A percentile compares a stretch with the other conserved stretches of the same genome.
Evolutionary conservation across 35 echinoderm and acorn worm species (phyloP).

Genomic region (Apostichopus parvimensis): DNA sequence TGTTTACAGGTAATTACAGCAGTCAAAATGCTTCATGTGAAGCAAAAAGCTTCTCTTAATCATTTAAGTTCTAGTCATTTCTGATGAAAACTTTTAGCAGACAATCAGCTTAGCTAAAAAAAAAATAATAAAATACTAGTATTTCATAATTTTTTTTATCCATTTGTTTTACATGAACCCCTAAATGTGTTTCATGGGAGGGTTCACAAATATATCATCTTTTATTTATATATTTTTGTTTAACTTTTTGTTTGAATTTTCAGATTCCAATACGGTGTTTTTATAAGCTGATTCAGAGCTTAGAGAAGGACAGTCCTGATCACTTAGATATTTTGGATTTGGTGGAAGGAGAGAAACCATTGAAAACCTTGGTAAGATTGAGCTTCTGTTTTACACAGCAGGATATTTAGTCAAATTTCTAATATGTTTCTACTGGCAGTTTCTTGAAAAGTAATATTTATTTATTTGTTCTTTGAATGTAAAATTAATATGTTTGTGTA

Average conservation of each 20-base stretch:
- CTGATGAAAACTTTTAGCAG: no score
- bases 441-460: not conserved
- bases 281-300: constrained; percentile 77
- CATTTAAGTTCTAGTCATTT: no score
- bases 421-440: no score
- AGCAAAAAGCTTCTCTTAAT: no score
- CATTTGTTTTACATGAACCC: no score
- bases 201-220: not conserved
- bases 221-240: no score
- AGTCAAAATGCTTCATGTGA: no score
- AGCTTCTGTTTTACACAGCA: not conserved
- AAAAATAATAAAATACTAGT: no score
- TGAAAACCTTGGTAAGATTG: constrained; percentile 94
- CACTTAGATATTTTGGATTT: constrained; percentile 86
- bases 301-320: constrained; percentile 92
- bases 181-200: not conserved
- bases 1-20: no score
- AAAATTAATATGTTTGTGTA: no score
- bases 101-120: not conserved
- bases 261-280: constrained; percentile 77
- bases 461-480: not conserved
- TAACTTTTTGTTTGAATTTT: not conserved
- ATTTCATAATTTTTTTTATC: not conserved
- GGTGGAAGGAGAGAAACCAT: constrained; percentile 93
- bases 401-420: no score